A percentile compares a stretch with the other conserved stretches of the same genome.
phyloP scores from a whole-genome alignment of 2,113 vertebrate species.

The Heteronetta atricapilla region DNA sequence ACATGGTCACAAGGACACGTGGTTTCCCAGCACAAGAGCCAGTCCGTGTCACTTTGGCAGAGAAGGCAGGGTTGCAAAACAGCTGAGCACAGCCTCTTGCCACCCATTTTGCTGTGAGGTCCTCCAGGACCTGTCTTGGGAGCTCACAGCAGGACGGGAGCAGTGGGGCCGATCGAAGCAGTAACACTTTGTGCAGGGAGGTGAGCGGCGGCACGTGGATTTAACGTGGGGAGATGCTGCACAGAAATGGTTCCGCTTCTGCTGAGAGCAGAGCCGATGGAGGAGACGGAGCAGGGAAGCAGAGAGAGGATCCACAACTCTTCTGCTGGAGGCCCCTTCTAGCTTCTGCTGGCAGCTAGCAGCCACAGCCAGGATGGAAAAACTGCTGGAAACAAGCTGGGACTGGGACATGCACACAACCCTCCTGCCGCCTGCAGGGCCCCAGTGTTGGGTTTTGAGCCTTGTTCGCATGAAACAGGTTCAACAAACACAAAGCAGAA shows the following conservation, averaged over 20 bases:
- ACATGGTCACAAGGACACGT: no score
- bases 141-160: background rate
- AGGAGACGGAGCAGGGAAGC: background rate
- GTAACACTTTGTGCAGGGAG: background rate
- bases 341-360: background rate
- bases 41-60: background rate
- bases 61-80: background rate
- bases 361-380: background rate
- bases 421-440: background rate
- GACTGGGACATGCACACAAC: rapidly evolving
- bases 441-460: background rate
- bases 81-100: background rate
- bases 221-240: background rate
- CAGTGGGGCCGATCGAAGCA: background rate
- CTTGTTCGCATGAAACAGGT: background rate
- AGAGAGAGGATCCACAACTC: background rate
- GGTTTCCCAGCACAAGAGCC: background rate
- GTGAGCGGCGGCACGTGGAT: background rate
- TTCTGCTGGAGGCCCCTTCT: background rate
- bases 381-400: background rate
- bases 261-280: background rate
- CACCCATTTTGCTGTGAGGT: background rate
- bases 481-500: background rate
- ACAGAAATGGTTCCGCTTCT: background rate
- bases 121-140: background rate